Evolutionary conservation across 2,113 vertebrate genomes (phyloP), one percentile per base, ranked within the genome.

Genomic region (Psephotus haematonotus): DNA sequence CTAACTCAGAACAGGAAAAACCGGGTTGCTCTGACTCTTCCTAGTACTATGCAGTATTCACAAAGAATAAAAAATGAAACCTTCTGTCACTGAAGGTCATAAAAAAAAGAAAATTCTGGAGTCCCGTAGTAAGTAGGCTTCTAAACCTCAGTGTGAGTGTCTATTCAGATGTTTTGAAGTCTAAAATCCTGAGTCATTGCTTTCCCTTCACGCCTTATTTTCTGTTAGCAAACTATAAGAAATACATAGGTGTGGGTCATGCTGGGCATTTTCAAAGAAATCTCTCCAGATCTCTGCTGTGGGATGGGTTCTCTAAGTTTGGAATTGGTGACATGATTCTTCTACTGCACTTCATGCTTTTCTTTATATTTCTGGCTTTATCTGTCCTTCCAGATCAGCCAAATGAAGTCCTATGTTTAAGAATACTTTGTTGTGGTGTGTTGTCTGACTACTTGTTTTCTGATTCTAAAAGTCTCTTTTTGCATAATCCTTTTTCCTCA

Each of bases 401-500:
- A 71, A 14, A 94, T 70, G 29, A 78, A 83, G 33, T 75, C 23
- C 29, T 55, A 3, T 53, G 33, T 76, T 69, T 86, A 69, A 70
- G 53, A 81, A 41, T 78, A 43, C 72, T 79, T 76, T 88, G 41
- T 65, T 74, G 50, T 2, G 6, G 19, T 78, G 41, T 77, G 59
- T 31, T 90, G 31, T 50, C 75, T 33, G 39, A 20, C 14, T 70
- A 6, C 37, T 77, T 69, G 43, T 49, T 74, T 93, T 80, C 82
- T 88, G 41, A 90, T 82, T 76, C 43, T 86, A 57, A 90, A 82
- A 77, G 29, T 49, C 91, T 33, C 17, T 63, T 78, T 86, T 90
- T 71, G 17, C 82, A 19, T 68, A 77, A 76, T 84, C 93, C n/a
- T 90, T 95, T 77, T 93, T 96, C 76, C 60, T 93, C 78, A 14